phyloP scores from a whole-genome alignment of 2,113 vertebrate genomes.

The Hiodon tergisus region DNA sequence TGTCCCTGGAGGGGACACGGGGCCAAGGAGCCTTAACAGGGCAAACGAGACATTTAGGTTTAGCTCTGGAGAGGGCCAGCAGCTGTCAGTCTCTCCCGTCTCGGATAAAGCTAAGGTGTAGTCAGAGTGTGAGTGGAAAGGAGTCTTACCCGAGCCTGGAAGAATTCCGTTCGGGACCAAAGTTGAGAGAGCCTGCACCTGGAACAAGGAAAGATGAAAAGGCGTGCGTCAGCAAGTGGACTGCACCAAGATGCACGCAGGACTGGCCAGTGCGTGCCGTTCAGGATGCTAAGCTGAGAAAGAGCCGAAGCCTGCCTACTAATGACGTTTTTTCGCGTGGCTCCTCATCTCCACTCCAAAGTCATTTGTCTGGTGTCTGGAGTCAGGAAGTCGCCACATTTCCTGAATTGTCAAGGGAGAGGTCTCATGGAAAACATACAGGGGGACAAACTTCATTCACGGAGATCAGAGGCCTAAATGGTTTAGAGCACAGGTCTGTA shows the following conservation, averaged over 20 bases:
- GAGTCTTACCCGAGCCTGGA: background rate
- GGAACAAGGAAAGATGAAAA: conserved; percentile 27
- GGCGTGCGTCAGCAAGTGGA: conserved; percentile 5
- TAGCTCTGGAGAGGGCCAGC: conserved; percentile 26
- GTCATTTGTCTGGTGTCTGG: background rate
- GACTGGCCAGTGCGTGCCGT: conserved; percentile 7
- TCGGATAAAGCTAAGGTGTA: conserved; percentile 38
- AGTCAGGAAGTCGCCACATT: conserved; percentile 7
- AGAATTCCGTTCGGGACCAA: background rate
- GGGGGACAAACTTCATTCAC: background rate
- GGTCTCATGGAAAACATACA: background rate
- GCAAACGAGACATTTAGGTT: background rate
- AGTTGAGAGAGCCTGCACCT: background rate
- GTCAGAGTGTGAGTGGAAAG: conserved; percentile 5
- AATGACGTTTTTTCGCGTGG: background rate
- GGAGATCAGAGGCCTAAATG: conserved; percentile 8
- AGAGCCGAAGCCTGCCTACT: conserved; percentile 9
- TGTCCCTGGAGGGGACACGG: background rate
- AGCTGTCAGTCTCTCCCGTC: conserved; percentile 46
- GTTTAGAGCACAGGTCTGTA: background rate
- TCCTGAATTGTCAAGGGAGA: conserved; percentile 19
- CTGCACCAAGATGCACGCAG: conserved; percentile 9
- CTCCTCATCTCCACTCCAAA: background rate
- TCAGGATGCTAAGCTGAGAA: background rate
- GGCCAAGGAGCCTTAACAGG: background rate